phyloP scores from a whole-genome alignment of 2,113 vertebrate genomes.

The Marcusenius ussheri region DNA sequence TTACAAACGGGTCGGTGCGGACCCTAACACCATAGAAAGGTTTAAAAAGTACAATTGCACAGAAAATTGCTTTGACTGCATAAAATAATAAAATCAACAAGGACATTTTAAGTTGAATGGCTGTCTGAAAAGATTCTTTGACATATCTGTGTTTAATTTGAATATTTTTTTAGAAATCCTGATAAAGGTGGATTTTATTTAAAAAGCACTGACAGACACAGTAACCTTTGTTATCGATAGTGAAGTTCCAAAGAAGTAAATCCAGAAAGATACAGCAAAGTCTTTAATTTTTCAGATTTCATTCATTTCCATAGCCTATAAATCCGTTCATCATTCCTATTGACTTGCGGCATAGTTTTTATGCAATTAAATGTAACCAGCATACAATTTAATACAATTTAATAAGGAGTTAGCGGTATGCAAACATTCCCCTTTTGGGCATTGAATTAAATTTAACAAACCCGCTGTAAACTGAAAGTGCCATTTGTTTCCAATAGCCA shows the following conservation, averaged over 20 bases:
- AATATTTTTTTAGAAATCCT: not conserved
- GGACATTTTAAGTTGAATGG: not conserved
- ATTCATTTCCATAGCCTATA: not conserved
- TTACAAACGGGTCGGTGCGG: no score
- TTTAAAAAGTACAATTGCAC: not conserved
- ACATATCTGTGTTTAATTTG: not conserved
- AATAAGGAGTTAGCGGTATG: not conserved
- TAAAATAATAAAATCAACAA: not conserved
- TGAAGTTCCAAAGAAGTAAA: not conserved
- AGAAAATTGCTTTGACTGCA: not conserved
- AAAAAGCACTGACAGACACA: not conserved
- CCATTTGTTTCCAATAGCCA: not conserved
- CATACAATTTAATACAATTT: not conserved
- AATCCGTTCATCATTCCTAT: not conserved
- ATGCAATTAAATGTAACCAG: not conserved
- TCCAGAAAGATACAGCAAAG: not conserved
- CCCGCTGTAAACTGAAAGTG: not conserved
- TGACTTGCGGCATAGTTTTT: not conserved
- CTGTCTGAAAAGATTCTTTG: not conserved
- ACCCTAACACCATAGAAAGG: no score
- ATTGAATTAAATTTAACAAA: constrained; percentile 3
- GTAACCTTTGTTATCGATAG: not conserved
- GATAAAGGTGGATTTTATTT: not conserved
- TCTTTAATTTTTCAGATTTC: not conserved
- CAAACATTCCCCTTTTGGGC: not conserved